Base-by-base conservation (phyloP, 2,888 invertebrate species). In the Phyllotreta striolata region DNA sequence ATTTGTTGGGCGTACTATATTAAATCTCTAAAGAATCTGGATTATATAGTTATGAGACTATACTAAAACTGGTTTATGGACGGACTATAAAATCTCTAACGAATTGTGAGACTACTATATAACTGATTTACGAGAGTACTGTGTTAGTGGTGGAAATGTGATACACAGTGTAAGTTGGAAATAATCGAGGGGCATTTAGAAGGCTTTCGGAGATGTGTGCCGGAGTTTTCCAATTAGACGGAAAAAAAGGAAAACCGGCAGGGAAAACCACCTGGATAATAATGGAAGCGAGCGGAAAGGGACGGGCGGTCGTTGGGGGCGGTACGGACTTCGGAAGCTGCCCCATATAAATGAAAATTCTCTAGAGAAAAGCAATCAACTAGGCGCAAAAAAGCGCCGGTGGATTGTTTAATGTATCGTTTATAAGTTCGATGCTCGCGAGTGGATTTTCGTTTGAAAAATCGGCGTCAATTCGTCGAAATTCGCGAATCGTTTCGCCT, bases 261-360 rank as follows among this genome's bases (percentile, higher is more conserved):
- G 34, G 24, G 13, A 54, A 54, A 54, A 54, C 40, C 24, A 54
- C 54, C 39, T 54, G 54, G 24, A 54, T 7, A 54, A 38, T 38
- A 54, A 54, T 54, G 40, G 41, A 54, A 10, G 40, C 12, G 38
- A 40, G 40, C 54, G 41, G 54, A n/a, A 13, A 40, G 40, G 13
- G n/a, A 1, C 37, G 13, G 41, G 24, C 37, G 38, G n/a, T 24
- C 14, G 43, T 3, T 6, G n/a, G 44, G 44, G 44, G 14, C 24
- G 14, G 24, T 24, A 4, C n/a, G 41, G 9, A 54, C 37, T 10
- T 12, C 12, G 54, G 54, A 40, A n/a, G 54, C n/a, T 14, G 39
- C n/a, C 14, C 39, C 14, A 54, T 54, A 37, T 14, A 54, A 54
- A 54, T 54, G 54, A 54, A 54, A 54, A 54, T 54, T 54, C 40